Evolutionary conservation across 1,140 invertebrate genomes (phyloP).

Genomic region (Berghia stephanieae): DNA sequence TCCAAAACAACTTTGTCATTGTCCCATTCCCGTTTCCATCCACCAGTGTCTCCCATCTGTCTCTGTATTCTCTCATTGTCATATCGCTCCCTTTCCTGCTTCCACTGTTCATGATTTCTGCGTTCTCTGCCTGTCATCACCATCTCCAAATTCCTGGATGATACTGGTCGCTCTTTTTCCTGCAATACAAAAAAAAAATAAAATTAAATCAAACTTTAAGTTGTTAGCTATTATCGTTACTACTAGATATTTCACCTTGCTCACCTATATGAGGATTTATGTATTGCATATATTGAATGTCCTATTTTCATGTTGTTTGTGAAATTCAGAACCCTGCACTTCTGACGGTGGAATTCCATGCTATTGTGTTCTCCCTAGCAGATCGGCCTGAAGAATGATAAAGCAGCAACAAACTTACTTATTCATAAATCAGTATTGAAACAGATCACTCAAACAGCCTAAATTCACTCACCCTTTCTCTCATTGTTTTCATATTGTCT

Average conservation of each 20-base stretch:
- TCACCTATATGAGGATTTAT: neutral
- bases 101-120: conserved; percentile 58
- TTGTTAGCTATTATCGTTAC: neutral
- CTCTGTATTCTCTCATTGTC: conserved; percentile 56
- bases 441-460: neutral
- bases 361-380: neutral
- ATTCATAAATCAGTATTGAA: too few species aligned
- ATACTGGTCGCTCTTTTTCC: conserved; percentile 29
- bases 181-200: neutral
- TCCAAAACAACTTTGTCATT: conserved; percentile 50
- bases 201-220: neutral
- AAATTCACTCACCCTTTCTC: conserved; percentile 38
- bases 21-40: conserved; percentile 63
- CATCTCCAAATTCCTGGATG: conserved; percentile 57
- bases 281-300: neutral
- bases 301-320: neutral
- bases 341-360: neutral
- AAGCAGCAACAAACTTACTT: too few species aligned
- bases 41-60: conserved; percentile 53
- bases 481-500: conserved; percentile 51
- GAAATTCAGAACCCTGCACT: neutral
- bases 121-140: conserved; percentile 62
- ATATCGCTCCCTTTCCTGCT: conserved; percentile 54
- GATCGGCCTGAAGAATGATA: neutral
- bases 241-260: neutral